Base-by-base conservation (phyloP, 2,888 invertebrate genomes). In the Lithodes maja region DNA sequence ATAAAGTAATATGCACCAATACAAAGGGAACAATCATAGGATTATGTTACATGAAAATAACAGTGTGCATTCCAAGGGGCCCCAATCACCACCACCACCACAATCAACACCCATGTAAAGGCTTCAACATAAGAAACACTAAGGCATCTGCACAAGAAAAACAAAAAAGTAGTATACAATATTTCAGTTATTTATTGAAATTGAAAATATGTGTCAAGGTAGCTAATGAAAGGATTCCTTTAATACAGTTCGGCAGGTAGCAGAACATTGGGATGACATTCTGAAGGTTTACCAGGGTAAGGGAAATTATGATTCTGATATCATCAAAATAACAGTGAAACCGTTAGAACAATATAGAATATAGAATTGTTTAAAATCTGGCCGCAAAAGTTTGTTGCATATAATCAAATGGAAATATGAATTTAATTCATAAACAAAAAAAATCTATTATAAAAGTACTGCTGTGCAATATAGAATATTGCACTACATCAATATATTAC, bases 61-160 rank as follows among this genome's bases (percentile, higher is more conserved):
- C 54, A 53, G 74, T 17, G 75, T 86, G 81, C 86, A 86, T 86
- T 82, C 75, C 80, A 71, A 61, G 52, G 55, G 81, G 79, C 80
- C 86, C 74, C 75, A 53, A 61, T 55, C 52, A 82, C 52, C 61
- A 86, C 52, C 50, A 77, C 61, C 33, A 71, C 71, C 71, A 71
- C 12, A 12, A 71, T 17, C 5, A 12, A 74, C 75, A 83, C 52
- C 69, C 71, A 83, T 74, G 54, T 54, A 75, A 15, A 83, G 75
- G 54, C 33, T n/a, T 54, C 49, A 83, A 83, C 86, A 69, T 15
- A 82, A 50, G 17, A 75, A 75, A 85, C 55, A 78, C 9, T 50
- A 85, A 61, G 82, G 79, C 68, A 86, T 80, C 86, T 71, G 54
- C 61, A 82, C 50, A 52, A 68, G 50, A 77, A 54, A 49, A 82